phyloP scores from a whole-genome alignment of 2,113 vertebrate species.

The Oryzias celebensis region DNA sequence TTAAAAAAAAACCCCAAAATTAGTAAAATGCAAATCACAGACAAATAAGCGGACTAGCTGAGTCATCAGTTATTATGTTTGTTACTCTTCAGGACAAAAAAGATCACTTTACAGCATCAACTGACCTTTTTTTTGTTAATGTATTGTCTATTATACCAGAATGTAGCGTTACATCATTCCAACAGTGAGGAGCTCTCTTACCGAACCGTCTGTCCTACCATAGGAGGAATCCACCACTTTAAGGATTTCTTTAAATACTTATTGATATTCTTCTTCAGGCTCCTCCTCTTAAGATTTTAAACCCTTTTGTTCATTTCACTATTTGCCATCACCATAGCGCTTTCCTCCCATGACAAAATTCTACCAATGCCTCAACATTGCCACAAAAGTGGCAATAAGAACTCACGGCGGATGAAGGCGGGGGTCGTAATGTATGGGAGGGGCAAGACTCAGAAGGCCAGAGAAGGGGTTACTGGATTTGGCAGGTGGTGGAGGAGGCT shows the following conservation, averaged over 20 bases:
- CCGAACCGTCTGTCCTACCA: constrained; percentile 92
- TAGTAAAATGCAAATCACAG: constrained; percentile 51
- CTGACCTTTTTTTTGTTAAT: constrained; percentile 40
- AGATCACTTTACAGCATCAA: constrained; percentile 43
- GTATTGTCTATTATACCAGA: constrained; percentile 32
- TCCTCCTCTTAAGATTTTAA: constrained; percentile 29
- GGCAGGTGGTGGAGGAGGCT: constrained; percentile 94
- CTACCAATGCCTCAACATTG: constrained; percentile 54
- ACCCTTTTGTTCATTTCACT: constrained; percentile 46
- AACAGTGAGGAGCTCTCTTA: constrained; percentile 60
- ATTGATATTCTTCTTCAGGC: constrained; percentile 40
- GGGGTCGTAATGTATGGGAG: constrained; percentile 39
- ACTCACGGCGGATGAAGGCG: constrained; percentile 62
- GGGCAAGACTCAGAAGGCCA: constrained; percentile 30
- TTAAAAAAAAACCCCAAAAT: constrained; percentile 35
- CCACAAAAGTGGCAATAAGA: constrained; percentile 43
- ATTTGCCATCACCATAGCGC: constrained; percentile 53
- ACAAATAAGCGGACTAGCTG: constrained; percentile 52
- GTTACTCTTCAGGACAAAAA: constrained; percentile 41
- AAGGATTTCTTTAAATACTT: constrained; percentile 62
- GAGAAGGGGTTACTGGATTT: constrained; percentile 88
- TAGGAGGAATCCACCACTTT: constrained; percentile 96
- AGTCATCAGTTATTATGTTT: constrained; percentile 52
- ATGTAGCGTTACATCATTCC: constrained; percentile 49
- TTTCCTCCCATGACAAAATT: constrained; percentile 50